Percentiles rank a stretch among this genome's conserved stretches.
Evolutionary conservation across 2,888 invertebrate species (phyloP).

Genomic region (Sminthurinus aureus): DNA sequence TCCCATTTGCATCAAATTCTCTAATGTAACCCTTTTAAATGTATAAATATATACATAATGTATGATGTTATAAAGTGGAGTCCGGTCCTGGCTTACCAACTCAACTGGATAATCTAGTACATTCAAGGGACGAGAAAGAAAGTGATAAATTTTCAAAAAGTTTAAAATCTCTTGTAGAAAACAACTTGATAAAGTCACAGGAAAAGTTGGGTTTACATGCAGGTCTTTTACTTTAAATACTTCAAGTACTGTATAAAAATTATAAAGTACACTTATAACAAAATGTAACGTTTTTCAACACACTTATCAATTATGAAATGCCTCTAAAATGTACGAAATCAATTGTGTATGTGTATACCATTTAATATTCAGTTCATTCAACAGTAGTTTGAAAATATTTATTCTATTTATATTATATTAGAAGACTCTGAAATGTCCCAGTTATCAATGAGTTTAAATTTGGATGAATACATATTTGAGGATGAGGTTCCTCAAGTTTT

Average conservation of each 20-base stretch:
- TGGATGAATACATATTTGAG: slow-evolving; percentile 35
- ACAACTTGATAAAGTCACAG: background rate
- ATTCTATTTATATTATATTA: background rate
- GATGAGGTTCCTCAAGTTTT: slow-evolving; percentile 24
- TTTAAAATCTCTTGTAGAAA: background rate
- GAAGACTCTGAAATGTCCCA: background rate
- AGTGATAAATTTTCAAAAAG: background rate
- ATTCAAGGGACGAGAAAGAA: background rate
- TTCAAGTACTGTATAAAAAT: no score
- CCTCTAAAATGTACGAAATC: no score
- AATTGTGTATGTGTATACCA: background rate
- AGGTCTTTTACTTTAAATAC: background rate
- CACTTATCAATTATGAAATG: no score
- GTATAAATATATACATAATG: no score
- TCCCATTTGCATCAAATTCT: no score
- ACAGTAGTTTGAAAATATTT: background rate
- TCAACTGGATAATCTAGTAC: background rate
- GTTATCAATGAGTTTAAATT: slow-evolving; percentile 19
- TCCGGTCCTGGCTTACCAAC: background rate
- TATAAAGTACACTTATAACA: no score
- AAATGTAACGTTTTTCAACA: no score
- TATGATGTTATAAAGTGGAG: no score
- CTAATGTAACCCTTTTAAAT: no score
- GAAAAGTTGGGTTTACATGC: background rate
- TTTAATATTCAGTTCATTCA: background rate